Base-by-base conservation (phyloP, 2,113 vertebrate species). In the Triplophysa tibetana region DNA sequence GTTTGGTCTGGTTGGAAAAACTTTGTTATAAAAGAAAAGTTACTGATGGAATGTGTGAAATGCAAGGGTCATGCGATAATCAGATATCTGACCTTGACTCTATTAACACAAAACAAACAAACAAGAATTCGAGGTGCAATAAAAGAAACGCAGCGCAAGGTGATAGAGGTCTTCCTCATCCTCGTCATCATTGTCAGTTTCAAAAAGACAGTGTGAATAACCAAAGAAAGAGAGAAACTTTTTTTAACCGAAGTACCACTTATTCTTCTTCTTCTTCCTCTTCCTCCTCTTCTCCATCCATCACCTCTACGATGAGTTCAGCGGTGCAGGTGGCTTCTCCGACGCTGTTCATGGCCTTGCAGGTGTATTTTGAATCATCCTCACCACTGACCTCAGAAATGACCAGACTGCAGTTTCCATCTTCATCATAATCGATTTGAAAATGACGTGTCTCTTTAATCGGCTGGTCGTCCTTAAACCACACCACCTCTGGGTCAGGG, bases 401-500 rank as follows among this genome's bases (percentile, higher is more conserved):
- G 83, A 96, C 95, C 83, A 99, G 93, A 83, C 95, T 96, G 93
- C 97, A 99, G 92, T 98, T 99, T 23, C 98, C 98, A 0, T 99
- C 96, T 65, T 99, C 98, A 0, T 99, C 97, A 13, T 99, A 99
- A 91, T 99, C 97, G 60, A 99, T 98, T 93, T 99, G 98, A 90
- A 98, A 98, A 89, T 99, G 98, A 23, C 96, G 94, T 0, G 97
- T 98, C 91, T 99, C 98, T 87, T 98, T 96, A 90, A 99, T 98
- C 0, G 97, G 96, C 79, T 97, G 96, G 0, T 98, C 96, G 0
- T 99, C 97, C 90, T 98, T 99, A 90, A 95, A 99, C 98, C 98
- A 99, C 78, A 98, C 96, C 60, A 98, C 97, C 91, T 99, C 98
- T 0, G 98, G 98, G 83, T 99, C 98, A 0, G 98, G 98, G 75